These are phyloP conservation scores for Spea multiplicata DNA, from an alignment of 2,113 vertebrate species.

Conservation along the genomic window DNA sequence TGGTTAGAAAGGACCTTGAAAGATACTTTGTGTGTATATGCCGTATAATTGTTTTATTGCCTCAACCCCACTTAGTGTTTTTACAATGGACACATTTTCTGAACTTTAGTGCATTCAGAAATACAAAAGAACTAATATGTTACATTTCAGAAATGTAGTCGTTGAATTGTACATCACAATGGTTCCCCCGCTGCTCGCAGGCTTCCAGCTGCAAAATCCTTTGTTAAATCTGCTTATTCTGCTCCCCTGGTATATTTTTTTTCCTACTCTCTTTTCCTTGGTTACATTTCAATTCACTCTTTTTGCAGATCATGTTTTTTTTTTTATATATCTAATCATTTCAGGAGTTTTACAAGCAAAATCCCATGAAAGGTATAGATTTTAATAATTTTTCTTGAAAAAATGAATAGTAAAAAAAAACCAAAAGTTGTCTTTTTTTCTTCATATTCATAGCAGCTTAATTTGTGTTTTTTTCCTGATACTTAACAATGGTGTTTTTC, in stretches of 20 bases:
- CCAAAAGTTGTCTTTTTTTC: no score
- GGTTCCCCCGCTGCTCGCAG: slow-evolving; percentile 16
- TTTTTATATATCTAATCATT: no score
- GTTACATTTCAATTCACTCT: neutral
- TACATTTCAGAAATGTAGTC: slow-evolving; percentile 39
- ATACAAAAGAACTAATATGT: slow-evolving; percentile 34
- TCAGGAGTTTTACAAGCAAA: no score
- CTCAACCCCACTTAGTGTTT: slow-evolving; percentile 21
- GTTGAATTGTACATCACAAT: slow-evolving; percentile 51
- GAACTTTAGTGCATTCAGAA: slow-evolving; percentile 2
- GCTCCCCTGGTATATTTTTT: neutral
- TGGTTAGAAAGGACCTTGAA: slow-evolving; percentile 5
- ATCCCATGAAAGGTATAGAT: no score
- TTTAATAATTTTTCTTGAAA: no score
- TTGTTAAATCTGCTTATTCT: slow-evolving; percentile 30
- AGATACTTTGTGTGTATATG: slow-evolving; percentile 3
- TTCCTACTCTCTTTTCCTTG: neutral
- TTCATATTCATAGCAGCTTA: no score
- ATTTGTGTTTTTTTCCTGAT: no score
- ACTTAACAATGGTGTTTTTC: no score
- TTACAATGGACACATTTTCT: slow-evolving; percentile 29
- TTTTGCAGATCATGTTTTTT: no score
- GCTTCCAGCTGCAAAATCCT: slow-evolving; percentile 54
- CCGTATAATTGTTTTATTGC: slow-evolving; percentile 33
- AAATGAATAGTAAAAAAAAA: no score